Conservation (phyloP, 2,888 invertebrate species). For the Oxystoma pomonae region DNA sequence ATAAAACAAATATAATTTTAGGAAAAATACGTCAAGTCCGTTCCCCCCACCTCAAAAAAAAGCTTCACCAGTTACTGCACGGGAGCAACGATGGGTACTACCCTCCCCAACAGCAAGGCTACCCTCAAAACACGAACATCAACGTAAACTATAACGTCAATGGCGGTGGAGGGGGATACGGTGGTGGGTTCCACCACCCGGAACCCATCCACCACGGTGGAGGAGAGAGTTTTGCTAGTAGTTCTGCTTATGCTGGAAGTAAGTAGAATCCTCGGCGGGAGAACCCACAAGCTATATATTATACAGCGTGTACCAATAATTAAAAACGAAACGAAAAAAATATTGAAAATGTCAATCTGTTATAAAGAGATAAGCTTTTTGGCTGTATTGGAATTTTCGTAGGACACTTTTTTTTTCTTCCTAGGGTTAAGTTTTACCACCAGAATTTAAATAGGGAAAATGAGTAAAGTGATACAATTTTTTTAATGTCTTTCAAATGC, state of each 20-base stretch:
- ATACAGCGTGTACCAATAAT: too few relatives aligned
- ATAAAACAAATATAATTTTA: constrained; percentile 5
- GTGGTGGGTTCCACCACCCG: neutral
- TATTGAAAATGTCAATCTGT: too few relatives aligned
- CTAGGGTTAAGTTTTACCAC: too few relatives aligned
- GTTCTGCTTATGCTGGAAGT: constrained; percentile 8
- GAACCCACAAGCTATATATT: too few relatives aligned
- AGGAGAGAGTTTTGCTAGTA: constrained; percentile 6
- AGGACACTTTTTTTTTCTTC: too few relatives aligned
- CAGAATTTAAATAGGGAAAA: too few relatives aligned
- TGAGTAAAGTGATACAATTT: too few relatives aligned
- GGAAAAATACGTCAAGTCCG: constrained; percentile 10
- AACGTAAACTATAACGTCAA: neutral
- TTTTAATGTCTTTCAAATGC: too few relatives aligned
- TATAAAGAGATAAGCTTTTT: too few relatives aligned
- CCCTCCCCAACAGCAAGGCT: constrained; percentile 10
- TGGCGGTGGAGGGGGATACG: constrained; percentile 10
- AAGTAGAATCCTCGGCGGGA: too few relatives aligned
- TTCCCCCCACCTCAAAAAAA: constrained; percentile 8
- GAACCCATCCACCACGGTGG: constrained; percentile 13
- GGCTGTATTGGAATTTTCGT: too few relatives aligned
- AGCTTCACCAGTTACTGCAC: constrained; percentile 12
- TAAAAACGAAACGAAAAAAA: too few relatives aligned
- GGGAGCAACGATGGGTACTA: constrained; percentile 19
- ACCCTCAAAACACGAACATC: neutral